Base-by-base conservation (phyloP, 2,113 vertebrate genomes). In the Turnix velox region DNA sequence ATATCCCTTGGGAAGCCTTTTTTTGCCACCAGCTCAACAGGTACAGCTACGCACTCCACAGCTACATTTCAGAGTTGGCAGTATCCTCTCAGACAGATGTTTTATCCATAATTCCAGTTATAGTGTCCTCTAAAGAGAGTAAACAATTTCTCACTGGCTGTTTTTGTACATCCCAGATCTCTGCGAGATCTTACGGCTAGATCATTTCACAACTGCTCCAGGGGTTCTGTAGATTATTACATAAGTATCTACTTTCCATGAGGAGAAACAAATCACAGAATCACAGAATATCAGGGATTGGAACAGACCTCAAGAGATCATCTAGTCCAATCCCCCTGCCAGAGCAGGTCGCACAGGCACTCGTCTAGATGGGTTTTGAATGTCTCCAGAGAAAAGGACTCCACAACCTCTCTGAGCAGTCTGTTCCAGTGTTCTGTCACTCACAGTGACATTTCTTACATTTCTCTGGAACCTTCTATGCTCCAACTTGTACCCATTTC, bases 181-280 rank as follows among this genome's bases (percentile, higher is more conserved):
- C 85, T 30, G 57, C 0, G 1, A 68, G 82, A 90, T 62, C 71
- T 92, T 55, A 78, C 18, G 28, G 14, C 48, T 80, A 59, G 84
- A 92, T 80, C 25, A 76, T 88, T 74, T 81, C 87, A 71, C 88
- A 93, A 80, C 76, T 93, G 83, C 24, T 84, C 63, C 72, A 62
- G 35, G 46, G 16, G 35, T 77, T 83, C 86, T 80, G 59, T 42
- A 88, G 75, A 62, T 67, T 69, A 19, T 66, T 74, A 81, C 30
- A 81, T 25, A 83, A 87, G 81, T 90, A 85, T 52, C 96, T 92
- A 80, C 46, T 88, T 84, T 84, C 40, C 65, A 81, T 31, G 76
- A 89, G 68, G 43, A 85, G 58, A 73, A 93, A n/a, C n/a, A n/a
- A n/a, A n/a, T n/a, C n/a, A n/a, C n/a, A n/a, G n/a, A n/a, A n/a